phyloP scores from a whole-genome alignment of 2,113 vertebrate genomes.

The Benitochromis conjunctus region DNA sequence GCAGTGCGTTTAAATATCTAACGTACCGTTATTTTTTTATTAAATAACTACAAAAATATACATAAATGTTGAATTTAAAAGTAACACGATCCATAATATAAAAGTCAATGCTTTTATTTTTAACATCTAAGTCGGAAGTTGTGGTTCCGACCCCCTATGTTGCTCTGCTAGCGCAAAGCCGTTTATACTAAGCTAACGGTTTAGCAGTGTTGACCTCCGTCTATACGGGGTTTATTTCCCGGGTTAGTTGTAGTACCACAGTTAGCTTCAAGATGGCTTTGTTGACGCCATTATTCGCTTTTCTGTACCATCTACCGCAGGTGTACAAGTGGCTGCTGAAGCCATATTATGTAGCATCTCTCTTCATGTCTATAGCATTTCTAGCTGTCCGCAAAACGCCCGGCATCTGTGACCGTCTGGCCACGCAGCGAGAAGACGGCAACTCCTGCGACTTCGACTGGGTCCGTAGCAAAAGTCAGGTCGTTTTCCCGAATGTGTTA shows the following conservation, averaged over 20 bases:
- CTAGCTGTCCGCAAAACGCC: slow-evolving; percentile 85
- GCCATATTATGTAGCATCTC: slow-evolving; percentile 86
- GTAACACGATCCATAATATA: too few species aligned
- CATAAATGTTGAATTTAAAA: not conserved
- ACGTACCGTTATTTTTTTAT: not conserved
- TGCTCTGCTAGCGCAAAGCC: not conserved
- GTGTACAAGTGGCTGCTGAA: slow-evolving; percentile 89
- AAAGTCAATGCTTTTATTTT: not conserved
- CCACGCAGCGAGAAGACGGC: slow-evolving; percentile 88
- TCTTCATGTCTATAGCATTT: slow-evolving; percentile 84
- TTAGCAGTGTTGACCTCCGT: not conserved
- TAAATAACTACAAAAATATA: not conserved
- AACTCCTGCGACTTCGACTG: slow-evolving; percentile 97
- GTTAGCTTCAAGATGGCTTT: slow-evolving; percentile 78
- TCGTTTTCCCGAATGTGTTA: not conserved
- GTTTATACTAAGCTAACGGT: not conserved
- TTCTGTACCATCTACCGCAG: slow-evolving; percentile 86
- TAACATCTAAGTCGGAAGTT: not conserved
- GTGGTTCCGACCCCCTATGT: not conserved
- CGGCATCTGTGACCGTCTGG: slow-evolving; percentile 83
- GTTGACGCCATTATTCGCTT: slow-evolving; percentile 82
- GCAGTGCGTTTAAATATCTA: not conserved
- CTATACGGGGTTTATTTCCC: not conserved
- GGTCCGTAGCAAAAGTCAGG: slow-evolving; percentile 70
- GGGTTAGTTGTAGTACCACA: not conserved